A percentile compares a stretch with the other conserved stretches of the same genome.
phyloP scores from a whole-genome alignment of 2,113 vertebrate genomes.

The Dicaeum eximium region DNA sequence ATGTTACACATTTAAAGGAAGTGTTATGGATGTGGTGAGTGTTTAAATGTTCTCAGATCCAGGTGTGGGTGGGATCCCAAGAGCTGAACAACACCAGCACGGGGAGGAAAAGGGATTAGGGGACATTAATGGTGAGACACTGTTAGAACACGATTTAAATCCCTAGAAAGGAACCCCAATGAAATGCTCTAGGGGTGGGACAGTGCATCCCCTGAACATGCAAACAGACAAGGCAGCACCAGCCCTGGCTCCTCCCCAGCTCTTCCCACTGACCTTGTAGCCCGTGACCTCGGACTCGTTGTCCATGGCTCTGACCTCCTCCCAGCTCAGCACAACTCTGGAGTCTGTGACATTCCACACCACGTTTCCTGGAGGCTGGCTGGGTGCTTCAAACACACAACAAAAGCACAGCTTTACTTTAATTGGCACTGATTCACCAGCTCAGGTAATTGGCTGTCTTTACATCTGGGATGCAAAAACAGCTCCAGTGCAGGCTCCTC shows the following conservation, averaged over 20 bases:
- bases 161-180: not conserved
- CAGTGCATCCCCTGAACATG: not conserved
- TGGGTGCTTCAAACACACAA: conserved; percentile 80
- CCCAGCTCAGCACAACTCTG: conserved; percentile 88
- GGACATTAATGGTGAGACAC: not conserved
- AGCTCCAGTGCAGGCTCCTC: not conserved
- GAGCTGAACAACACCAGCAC: not conserved
- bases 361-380: conserved; percentile 86
- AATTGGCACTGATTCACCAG: not conserved
- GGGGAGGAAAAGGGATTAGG: too few relatives aligned
- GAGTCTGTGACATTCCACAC: conserved; percentile 90
- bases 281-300: conserved; percentile 92
- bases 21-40: not conserved
- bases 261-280: conserved; percentile 81
- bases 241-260: not conserved
- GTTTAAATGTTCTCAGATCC: not conserved
- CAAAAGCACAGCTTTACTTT: not conserved
- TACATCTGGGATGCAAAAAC: not conserved
- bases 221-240: fast-evolving
- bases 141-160: not conserved
- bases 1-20: fast-evolving
- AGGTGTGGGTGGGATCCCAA: not conserved
- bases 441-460: not conserved
- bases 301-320: conserved; percentile 88
- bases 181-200: not conserved